Conservation (phyloP, 2,888 invertebrate genomes). For the Synergus gifuensis region DNA sequence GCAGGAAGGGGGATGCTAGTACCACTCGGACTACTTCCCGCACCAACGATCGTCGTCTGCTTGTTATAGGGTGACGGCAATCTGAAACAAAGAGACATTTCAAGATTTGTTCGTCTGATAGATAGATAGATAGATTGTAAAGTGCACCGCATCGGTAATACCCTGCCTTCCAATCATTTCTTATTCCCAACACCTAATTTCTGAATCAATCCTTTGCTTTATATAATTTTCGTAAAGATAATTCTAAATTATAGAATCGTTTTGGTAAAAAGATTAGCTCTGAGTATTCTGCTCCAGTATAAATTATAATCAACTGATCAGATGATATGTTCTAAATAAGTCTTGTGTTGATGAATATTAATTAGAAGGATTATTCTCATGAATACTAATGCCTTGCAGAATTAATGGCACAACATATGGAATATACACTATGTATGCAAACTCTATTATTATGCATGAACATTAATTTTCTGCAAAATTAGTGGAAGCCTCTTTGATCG, state of each 20-base stretch:
- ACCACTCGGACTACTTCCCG: constrained; percentile 79
- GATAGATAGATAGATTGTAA: neutral
- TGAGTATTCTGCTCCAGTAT: neutral
- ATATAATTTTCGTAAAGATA: neutral
- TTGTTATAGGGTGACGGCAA: constrained; percentile 76
- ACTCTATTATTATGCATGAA: constrained; percentile 21
- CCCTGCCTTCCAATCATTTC: neutral
- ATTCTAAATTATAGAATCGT: too few relatives aligned
- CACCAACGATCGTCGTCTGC: constrained; percentile 80
- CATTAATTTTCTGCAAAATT: constrained; percentile 15
- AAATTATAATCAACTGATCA: constrained; percentile 20
- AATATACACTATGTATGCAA: neutral
- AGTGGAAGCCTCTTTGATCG: constrained; percentile 2
- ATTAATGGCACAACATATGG: constrained; percentile 19
- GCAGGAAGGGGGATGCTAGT: constrained; percentile 90
- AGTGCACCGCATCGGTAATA: neutral
- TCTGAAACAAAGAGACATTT: constrained; percentile 62
- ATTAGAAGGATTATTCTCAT: constrained; percentile 13
- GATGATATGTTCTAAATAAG: constrained; percentile 3
- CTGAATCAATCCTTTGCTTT: neutral
- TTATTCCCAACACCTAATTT: neutral
- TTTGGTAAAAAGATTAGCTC: neutral
- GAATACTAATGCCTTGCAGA: constrained; percentile 9
- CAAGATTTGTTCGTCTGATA: neutral
- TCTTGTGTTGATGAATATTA: constrained; percentile 26